Percentiles rank a stretch among this genome's conserved stretches.
These are phyloP conservation scores for Chromis chromis DNA, from an alignment of 2,797 vertebrate species.

Conservation along the genomic window DNA sequence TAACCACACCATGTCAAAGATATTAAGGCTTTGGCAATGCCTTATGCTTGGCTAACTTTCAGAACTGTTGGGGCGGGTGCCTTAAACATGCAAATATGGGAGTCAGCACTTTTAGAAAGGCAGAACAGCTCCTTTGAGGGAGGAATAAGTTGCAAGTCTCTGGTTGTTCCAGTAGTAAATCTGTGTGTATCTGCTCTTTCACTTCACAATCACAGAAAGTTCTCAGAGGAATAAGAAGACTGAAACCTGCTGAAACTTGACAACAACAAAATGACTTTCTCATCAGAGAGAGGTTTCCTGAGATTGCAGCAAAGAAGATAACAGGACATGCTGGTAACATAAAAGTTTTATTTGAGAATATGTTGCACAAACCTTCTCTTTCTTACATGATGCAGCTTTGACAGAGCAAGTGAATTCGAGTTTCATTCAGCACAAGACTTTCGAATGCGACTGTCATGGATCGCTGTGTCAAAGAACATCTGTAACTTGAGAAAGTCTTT, in stretches of 20 bases:
- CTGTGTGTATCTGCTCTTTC: conserved; percentile 68
- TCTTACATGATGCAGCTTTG: conserved; percentile 39
- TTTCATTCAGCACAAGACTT: conserved; percentile 74
- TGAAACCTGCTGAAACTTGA: conserved; percentile 43
- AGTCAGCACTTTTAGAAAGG: conserved; percentile 74
- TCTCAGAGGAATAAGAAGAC: conserved; percentile 39
- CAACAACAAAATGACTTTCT: conserved; percentile 49
- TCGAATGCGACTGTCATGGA: conserved; percentile 74
- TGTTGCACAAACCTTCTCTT: conserved; percentile 11
- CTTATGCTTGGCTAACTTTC: conserved; percentile 53
- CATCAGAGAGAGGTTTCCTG: conserved; percentile 34
- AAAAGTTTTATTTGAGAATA: conserved; percentile 39
- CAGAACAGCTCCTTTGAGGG: conserved; percentile 61
- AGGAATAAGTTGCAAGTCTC: conserved; percentile 48
- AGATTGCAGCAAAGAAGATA: conserved; percentile 17
- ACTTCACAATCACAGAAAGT: conserved; percentile 53
- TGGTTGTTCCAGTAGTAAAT: conserved; percentile 64
- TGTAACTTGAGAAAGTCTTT: conserved; percentile 25
- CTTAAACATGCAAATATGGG: conserved; percentile 60
- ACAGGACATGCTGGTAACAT: conserved; percentile 4
- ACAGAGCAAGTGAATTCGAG: conserved; percentile 66
- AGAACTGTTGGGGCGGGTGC: conserved; percentile 55
- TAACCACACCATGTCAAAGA: conserved; percentile 60
- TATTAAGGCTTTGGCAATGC: conserved; percentile 61
- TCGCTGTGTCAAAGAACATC: conserved; percentile 47